Evolutionary conservation across 2,797 vertebrate species (phyloP).

Genomic region (Discoglossus pictus): DNA sequence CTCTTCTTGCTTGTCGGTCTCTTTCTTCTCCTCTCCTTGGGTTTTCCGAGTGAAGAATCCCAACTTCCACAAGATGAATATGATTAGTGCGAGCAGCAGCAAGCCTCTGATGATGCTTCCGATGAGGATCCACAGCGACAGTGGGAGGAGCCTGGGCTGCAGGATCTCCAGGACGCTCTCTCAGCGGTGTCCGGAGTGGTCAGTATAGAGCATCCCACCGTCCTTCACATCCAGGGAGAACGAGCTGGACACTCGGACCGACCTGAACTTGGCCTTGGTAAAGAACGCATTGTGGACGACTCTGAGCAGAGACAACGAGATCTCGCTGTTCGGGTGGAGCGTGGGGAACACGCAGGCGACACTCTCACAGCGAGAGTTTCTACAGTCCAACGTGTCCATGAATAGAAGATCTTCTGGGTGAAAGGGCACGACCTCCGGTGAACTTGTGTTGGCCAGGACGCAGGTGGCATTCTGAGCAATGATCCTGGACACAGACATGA

Average conservation of each 20-base stretch:
- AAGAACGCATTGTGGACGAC: too few relatives aligned
- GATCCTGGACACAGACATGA: constrained; percentile 80
- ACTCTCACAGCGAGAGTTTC: too few relatives aligned
- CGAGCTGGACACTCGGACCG: constrained; percentile 27
- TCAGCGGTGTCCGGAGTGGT: background rate
- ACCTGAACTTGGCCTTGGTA: constrained; percentile 36
- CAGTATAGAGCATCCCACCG: background rate
- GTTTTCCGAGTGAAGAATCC: constrained; percentile 91
- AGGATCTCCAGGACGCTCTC: constrained; percentile 82
- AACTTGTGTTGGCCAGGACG: constrained; percentile 68
- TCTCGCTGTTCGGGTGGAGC: too few relatives aligned
- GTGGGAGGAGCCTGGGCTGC: constrained; percentile 78
- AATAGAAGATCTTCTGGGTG: constrained; percentile 83
- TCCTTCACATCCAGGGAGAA: constrained; percentile 23
- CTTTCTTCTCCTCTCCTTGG: constrained; percentile 72
- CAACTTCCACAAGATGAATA: constrained; percentile 90
- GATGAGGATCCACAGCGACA: constrained; percentile 91
- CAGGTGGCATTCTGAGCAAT: constrained; percentile 75
- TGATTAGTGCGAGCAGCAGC: constrained; percentile 85
- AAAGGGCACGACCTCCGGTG: constrained; percentile 64
- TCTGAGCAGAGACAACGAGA: too few relatives aligned
- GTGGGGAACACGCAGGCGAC: too few relatives aligned
- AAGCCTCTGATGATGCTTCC: constrained; percentile 89
- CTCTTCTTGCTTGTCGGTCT: constrained; percentile 58
- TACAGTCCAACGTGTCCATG: constrained; percentile 77